phyloP scores from a whole-genome alignment of 1,140 invertebrate species.

The Neelides sp. region DNA sequence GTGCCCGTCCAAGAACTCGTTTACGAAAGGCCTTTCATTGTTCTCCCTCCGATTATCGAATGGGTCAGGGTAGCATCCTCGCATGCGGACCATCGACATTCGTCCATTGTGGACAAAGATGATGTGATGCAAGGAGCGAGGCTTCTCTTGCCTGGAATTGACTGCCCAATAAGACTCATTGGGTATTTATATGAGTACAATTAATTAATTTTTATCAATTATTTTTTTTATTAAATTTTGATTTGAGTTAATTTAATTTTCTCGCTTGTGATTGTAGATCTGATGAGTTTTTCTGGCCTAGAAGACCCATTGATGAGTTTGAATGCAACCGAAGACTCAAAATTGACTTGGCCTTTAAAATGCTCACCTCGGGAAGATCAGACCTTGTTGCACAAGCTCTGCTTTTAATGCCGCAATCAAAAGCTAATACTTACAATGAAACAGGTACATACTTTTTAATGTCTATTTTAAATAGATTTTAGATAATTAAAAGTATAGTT shows the following conservation, averaged over 20 bases:
- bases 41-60: constrained; percentile 71
- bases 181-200: constrained; percentile 32
- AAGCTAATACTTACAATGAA: constrained; percentile 38
- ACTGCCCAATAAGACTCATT: constrained; percentile 66
- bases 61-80: constrained; percentile 71
- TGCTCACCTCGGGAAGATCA: constrained; percentile 57
- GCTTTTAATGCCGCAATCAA: constrained; percentile 55
- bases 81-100: constrained; percentile 67
- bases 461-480: background rate
- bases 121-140: constrained; percentile 77
- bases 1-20: constrained; percentile 58
- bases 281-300: constrained; percentile 30
- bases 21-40: constrained; percentile 72
- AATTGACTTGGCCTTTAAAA: constrained; percentile 62
- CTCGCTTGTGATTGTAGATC: constrained; percentile 13
- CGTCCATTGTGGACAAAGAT: constrained; percentile 64
- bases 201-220: constrained; percentile 6
- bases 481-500: too few species aligned
- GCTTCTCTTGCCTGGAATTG: constrained; percentile 65
- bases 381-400: constrained; percentile 67
- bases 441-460: constrained; percentile 11
- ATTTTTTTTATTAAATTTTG: background rate
- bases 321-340: constrained; percentile 51
- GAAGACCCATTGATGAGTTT: constrained; percentile 41
- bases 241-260: constrained; percentile 1